Evolutionary conservation across 2,797 vertebrate genomes (phyloP), one percentile per base, ranked within the genome.

Genomic region (Pyrocephalus nanus): DNA sequence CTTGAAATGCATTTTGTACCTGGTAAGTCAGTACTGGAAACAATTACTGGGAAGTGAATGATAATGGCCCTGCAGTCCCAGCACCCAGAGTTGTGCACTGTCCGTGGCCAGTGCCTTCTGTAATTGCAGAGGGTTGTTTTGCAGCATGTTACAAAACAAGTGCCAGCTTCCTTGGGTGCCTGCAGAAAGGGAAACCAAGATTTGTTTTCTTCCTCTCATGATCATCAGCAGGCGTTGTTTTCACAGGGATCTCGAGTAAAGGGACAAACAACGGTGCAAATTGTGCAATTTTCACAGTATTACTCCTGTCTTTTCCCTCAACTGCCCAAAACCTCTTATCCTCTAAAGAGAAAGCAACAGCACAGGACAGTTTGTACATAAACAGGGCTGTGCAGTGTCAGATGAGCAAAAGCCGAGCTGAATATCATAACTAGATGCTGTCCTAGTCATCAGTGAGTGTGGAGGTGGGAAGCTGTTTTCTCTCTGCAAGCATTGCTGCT

Each of bases 211-310:
- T 89, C 48, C 66, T 85, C 54, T 64, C 51, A 40, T 87, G 50
- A 66, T 43, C 58, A 90, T 96, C 97, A 96, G 88, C 95, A 96
- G 96, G 84, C 45, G 8, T 78, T 95, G 88, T 95, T 97, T 97
- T 92, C 90, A 88, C 79, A 92, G 50, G 38, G 89, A 92, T 96
- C 88, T 85, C 19, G 9, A 81, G 87, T 71, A 78, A 95, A 85
- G 75, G 67, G 71, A 96, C 84, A 97, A 97, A 97, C 88, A 95
- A 88, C 10, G 0, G 34, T 53, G 67, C 61, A 93, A 91, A 83
- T 96, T 96, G 86, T 96, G 95, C 93, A 97, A 96, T 96, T 85
- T 95, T 83, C 58, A 57, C 50, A 48, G 69, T 72, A 93, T 94
- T 90, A 67, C 50, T 76, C 66, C 86, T 86, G 81, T 69, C 1